Conservation (phyloP, 2,797 vertebrate genomes). For the Cyclopterus lumpus region DNA sequence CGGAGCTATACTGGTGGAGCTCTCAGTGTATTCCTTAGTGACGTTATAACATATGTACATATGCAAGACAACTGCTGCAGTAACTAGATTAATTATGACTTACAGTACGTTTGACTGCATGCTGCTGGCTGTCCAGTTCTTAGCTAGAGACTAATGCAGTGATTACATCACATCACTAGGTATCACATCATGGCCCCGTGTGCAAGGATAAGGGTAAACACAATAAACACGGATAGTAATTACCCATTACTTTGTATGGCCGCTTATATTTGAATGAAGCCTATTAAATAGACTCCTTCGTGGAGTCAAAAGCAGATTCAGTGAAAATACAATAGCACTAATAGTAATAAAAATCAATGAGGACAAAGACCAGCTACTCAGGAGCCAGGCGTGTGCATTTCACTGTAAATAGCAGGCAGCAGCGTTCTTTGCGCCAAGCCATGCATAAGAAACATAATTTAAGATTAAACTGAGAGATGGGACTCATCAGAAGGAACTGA, state of each 20-base stretch:
- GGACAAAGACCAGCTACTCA: constrained; percentile 34
- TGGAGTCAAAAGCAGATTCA: constrained; percentile 29
- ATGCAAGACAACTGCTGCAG: constrained; percentile 19
- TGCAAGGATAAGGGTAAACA: constrained; percentile 13
- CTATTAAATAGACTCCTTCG: constrained; percentile 7
- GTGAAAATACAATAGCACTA: constrained; percentile 19
- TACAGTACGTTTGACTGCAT: constrained; percentile 33
- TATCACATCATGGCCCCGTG: constrained; percentile 18
- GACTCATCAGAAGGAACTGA: constrained; percentile 35
- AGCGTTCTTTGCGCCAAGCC: constrained; percentile 23
- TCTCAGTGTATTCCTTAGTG: constrained; percentile 17
- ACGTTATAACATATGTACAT: constrained; percentile 19
- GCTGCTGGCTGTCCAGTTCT: constrained; percentile 27
- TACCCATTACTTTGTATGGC: constrained; percentile 6
- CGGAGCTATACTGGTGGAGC: not conserved
- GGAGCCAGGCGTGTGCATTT: constrained; percentile 19
- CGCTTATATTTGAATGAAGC: constrained; percentile 15
- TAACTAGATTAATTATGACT: constrained; percentile 52
- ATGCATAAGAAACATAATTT: constrained; percentile 43
- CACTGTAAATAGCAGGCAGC: constrained; percentile 29
- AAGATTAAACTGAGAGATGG: constrained; percentile 48
- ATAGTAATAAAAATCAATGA: constrained; percentile 34
- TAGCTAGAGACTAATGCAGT: constrained; percentile 49
- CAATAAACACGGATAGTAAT: constrained; percentile 10
- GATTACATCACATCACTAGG: constrained; percentile 36